Evolutionary conservation across 35 echinoderm and acorn worm species (phyloP).

Genomic region (Lytechinus variegatus): DNA sequence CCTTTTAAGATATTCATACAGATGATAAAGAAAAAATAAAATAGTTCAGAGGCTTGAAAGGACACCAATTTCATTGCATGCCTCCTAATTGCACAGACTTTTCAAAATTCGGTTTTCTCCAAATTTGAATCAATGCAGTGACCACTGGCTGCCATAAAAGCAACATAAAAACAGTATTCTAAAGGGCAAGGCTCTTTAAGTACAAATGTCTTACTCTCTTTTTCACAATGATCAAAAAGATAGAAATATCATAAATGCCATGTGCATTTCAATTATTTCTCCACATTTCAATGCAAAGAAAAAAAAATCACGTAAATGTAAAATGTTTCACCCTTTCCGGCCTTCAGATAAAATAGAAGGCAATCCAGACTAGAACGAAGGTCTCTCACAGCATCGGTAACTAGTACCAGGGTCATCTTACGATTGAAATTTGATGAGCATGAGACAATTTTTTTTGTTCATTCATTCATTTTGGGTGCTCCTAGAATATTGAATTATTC

Average conservation of each 20-base stretch:
- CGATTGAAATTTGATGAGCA: not conserved
- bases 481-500: not conserved
- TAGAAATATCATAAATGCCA: not conserved
- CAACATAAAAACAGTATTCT: not conserved
- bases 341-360: not conserved
- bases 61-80: not conserved
- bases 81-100: not conserved
- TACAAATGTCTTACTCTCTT: not conserved
- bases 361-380: not conserved
- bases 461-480: not conserved
- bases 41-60: not conserved
- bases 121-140: not conserved
- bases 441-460: not conserved
- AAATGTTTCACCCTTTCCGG: not conserved
- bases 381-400: not conserved
- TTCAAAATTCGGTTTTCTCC: not conserved
- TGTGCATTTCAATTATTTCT: not conserved
- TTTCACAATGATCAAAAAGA: not conserved
- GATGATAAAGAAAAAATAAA: too few species aligned
- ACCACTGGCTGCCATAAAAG: not conserved
- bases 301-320: not conserved
- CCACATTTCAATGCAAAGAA: not conserved
- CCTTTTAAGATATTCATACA: too few species aligned
- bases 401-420: not conserved
- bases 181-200: not conserved